Evolutionary conservation across 2,797 vertebrate species (phyloP).

Genomic region (Pseudochaenichthys georgianus): DNA sequence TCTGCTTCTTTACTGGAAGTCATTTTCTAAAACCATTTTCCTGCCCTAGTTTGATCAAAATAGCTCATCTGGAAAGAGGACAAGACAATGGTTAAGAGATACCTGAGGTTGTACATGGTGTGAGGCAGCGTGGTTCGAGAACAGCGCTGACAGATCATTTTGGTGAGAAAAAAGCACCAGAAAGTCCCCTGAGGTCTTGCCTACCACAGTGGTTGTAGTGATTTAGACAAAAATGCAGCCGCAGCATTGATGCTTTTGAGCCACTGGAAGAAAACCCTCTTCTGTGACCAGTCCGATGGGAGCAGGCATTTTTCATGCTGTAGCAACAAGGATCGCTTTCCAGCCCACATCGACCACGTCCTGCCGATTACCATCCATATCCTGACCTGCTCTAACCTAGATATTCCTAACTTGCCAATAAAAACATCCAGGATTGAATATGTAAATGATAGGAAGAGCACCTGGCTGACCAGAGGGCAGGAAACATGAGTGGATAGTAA

Average conservation of each 20-base stretch:
- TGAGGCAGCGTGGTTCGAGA: conserved; percentile 58
- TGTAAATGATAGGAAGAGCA: conserved; percentile 46
- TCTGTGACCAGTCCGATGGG: conserved; percentile 38
- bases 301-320: conserved; percentile 50
- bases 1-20: conserved; percentile 61
- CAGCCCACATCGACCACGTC: conserved; percentile 22
- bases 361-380: conserved; percentile 55
- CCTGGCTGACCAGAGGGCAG: conserved; percentile 65
- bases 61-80: conserved; percentile 68
- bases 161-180: conserved; percentile 48
- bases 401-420: conserved; percentile 74
- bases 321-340: conserved; percentile 57
- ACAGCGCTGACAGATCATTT: conserved; percentile 54
- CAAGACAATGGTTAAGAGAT: conserved; percentile 64
- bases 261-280: conserved; percentile 68
- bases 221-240: conserved; percentile 56
- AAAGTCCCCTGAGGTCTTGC: conserved; percentile 61
- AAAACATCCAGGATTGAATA: conserved; percentile 59
- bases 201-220: conserved; percentile 57
- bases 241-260: conserved; percentile 39
- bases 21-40: conserved; percentile 69
- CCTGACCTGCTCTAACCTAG: conserved; percentile 64
- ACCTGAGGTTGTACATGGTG: conserved; percentile 67
- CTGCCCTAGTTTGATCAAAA: conserved; percentile 67
- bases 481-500: conserved; percentile 43